Evolutionary conservation across 2,888 invertebrate genomes (phyloP).

Genomic region (Fissipunctia ypsillon): DNA sequence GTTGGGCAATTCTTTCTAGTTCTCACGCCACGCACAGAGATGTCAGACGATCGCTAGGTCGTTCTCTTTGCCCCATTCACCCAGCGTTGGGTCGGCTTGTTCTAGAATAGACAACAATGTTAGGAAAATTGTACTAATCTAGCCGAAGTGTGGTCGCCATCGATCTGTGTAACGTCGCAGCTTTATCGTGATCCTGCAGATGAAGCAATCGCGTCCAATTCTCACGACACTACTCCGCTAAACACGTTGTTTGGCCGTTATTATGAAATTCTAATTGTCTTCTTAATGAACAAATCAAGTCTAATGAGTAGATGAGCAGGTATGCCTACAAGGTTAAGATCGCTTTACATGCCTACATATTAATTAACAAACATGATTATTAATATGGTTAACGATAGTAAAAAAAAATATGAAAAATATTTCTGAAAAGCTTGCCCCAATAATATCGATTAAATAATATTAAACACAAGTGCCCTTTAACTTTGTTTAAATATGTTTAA

Average conservation of each 20-base stretch:
- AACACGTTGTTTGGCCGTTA: constrained; percentile 66
- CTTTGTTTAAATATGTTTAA: background rate
- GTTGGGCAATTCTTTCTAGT: constrained; percentile 70
- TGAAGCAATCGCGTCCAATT: constrained; percentile 75
- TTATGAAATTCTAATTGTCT: constrained; percentile 75
- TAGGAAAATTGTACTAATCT: constrained; percentile 73
- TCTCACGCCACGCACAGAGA: constrained; percentile 69
- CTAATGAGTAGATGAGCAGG: constrained; percentile 34
- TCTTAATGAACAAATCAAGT: constrained; percentile 60
- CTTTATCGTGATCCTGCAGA: constrained; percentile 73
- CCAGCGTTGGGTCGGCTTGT: constrained; percentile 59
- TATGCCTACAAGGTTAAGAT: constrained; percentile 36
- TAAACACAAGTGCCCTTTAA: constrained; percentile 6
- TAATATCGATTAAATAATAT: background rate
- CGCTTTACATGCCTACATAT: constrained; percentile 25
- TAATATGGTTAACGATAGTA: constrained; percentile 2
- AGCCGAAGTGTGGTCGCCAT: constrained; percentile 67
- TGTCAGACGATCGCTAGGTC: constrained; percentile 60
- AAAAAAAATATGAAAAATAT: constrained; percentile 12
- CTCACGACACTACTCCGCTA: constrained; percentile 74
- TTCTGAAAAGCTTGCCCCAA: background rate
- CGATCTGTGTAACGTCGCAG: constrained; percentile 64
- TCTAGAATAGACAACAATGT: constrained; percentile 68
- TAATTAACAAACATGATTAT: constrained; percentile 46
- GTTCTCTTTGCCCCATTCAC: constrained; percentile 75